phyloP scores from a whole-genome alignment of 2,797 vertebrate genomes.

The Acridotheres tristis region DNA sequence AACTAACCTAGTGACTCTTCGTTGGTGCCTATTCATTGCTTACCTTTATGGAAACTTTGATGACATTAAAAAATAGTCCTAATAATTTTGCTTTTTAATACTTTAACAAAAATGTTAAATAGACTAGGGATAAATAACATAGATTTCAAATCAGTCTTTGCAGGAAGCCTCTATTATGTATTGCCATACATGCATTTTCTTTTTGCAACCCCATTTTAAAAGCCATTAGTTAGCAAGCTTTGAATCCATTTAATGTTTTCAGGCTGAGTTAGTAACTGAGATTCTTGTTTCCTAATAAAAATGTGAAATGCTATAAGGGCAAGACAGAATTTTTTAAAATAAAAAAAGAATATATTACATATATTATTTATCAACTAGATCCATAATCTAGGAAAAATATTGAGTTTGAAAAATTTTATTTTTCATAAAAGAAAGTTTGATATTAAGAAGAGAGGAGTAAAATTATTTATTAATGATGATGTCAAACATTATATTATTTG shows the following conservation, averaged over 20 bases:
- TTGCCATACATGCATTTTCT: background rate
- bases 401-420: background rate
- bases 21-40: background rate
- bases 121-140: background rate
- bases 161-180: background rate
- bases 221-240: background rate
- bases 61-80: background rate
- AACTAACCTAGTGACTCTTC: background rate
- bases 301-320: background rate
- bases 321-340: background rate
- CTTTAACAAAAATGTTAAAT: background rate
- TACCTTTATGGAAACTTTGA: background rate
- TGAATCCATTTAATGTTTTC: background rate
- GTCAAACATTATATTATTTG: conserved; percentile 6
- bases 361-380: background rate
- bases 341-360: background rate
- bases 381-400: background rate
- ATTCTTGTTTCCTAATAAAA: background rate
- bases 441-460: background rate
- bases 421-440: background rate
- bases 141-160: background rate
- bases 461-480: conserved; percentile 24
- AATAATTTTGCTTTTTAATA: background rate
- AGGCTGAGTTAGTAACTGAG: background rate
- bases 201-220: background rate